Evolutionary conservation across 2,888 invertebrate genomes (phyloP), one percentile per base, ranked within the genome.

Genomic region (Drosophila kuntzei): DNA sequence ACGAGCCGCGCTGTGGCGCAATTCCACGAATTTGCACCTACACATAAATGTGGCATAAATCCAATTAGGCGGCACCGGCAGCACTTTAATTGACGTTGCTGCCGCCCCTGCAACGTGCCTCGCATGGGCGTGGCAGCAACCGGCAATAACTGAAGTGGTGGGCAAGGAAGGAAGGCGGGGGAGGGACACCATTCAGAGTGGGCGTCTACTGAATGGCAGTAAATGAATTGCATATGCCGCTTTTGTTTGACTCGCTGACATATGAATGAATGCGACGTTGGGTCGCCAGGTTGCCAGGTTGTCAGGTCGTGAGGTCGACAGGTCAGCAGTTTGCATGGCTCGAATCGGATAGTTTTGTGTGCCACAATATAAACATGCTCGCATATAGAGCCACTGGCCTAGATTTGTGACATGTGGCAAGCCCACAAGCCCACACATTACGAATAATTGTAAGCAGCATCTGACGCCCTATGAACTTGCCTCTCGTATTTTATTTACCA

Each of bases 21-120:
- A 63, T 76, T 73, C 87, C 64, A 67, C 67, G 68, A 87, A 84
- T 84, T 84, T 84, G 63, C 89, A 89, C 89, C 83, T 87, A 68
- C 85, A 67, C 70, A 83, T 87, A 83, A 84, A 89, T 84, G 83
- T 81, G 83, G 89, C 88, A 84, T 89, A 84, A 89, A 89, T 84
- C 83, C 83, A 84, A 84, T 84, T 89, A 84, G 83, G 85, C 79
- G 76, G 71, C 85, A 85, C 64, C 68, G 79, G 87, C 87, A 80
- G 79, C 85, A 72, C 82, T 84, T 87, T 84, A 84, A 84, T 84
- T 84, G 83, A 87, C 87, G 87, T 62, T 64, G 79, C 71, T 85
- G 61, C 36, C 37, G 32, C 32, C 25, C 16, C 29, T 46, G 41
- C 67, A 54, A 65, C 53, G 53, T 49, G 25, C 32, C 34, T 27